Conservation (phyloP, 2,888 invertebrate genomes). For the Anoplius nigerrimus region DNA sequence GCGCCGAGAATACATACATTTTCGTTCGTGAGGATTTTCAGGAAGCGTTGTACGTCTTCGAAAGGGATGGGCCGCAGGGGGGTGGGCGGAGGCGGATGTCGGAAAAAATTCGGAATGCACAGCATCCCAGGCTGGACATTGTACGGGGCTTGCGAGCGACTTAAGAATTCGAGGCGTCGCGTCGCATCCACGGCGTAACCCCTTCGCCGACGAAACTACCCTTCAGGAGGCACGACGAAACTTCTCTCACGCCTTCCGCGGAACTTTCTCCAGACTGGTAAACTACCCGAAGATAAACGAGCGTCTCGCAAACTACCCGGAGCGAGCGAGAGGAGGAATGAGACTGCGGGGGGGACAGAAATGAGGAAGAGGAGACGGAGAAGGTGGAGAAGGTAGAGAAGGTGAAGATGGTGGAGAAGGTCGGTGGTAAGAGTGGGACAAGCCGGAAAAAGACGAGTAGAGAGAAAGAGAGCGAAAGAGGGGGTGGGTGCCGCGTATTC, state of each 20-base stretch:
- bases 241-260: constrained; percentile 42
- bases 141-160: constrained; percentile 21
- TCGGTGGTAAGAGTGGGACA: background rate
- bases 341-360: constrained; percentile 19
- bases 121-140: background rate
- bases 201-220: constrained; percentile 41
- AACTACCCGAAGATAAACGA: constrained; percentile 63
- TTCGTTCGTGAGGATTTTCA: no score
- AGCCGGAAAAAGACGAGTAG: background rate
- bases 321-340: constrained; percentile 15
- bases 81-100: background rate
- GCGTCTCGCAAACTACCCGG: constrained; percentile 43
- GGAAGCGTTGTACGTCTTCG: no score
- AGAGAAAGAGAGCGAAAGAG: background rate
- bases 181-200: constrained; percentile 41
- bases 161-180: constrained; percentile 50
- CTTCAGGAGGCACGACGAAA: constrained; percentile 38
- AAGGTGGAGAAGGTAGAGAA: background rate
- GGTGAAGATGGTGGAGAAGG: background rate
- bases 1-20: no score
- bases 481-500: background rate
- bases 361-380: background rate
- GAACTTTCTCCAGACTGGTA: constrained; percentile 54
- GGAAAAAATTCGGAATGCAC: background rate
- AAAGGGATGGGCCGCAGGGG: no score